phyloP scores from a whole-genome alignment of 1,140 invertebrate genomes.

The Aphis gossypii region DNA sequence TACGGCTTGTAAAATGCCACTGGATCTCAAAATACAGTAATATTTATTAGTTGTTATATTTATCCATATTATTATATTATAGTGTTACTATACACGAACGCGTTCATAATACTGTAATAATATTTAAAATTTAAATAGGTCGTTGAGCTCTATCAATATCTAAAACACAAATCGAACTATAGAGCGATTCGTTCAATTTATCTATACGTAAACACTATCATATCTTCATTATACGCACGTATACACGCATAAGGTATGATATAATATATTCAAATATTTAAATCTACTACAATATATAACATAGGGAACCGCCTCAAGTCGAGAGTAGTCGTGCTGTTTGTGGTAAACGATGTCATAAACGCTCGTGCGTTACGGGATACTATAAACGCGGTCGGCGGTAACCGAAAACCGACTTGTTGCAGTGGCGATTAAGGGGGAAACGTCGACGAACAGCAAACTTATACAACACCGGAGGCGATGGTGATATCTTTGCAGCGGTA shows the following conservation, averaged over 20 bases:
- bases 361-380: not conserved
- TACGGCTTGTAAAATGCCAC: not conserved
- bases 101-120: not conserved
- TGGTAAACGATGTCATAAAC: conserved; percentile 2
- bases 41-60: not conserved
- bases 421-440: not conserved
- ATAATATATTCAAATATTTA: not conserved
- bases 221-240: not conserved
- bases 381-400: not conserved
- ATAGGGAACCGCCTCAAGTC: not conserved
- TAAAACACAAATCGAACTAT: not conserved
- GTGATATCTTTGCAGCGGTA: not conserved
- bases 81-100: not conserved
- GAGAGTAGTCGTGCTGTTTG: not conserved
- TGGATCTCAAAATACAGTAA: not conserved
- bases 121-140: not conserved
- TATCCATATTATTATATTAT: not conserved
- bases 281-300: not conserved
- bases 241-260: not conserved
- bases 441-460: not conserved
- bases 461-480: not conserved
- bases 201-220: not conserved
- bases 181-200: not conserved
- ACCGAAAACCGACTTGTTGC: conserved; percentile 33
- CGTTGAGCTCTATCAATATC: not conserved